Base-by-base conservation (phyloP, 2,888 invertebrate species). In the Sarcophaga rosellei region DNA sequence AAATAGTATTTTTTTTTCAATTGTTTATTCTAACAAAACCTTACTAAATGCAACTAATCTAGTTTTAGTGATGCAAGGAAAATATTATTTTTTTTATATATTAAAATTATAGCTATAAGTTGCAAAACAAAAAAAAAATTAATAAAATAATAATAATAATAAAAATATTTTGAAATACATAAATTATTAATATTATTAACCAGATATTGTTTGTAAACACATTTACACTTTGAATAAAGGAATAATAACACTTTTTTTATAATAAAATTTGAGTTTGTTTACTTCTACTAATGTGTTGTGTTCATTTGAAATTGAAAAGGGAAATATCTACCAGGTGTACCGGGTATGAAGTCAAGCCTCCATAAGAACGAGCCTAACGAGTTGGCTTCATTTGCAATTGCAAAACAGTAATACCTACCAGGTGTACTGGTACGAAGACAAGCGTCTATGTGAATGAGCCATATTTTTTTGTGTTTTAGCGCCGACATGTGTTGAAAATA, bases 1-100 rank as follows among this genome's bases (percentile, higher is more conserved):
- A 35, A 35, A 35, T 2, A 35, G 35, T 35, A 35, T 35, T 61
- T 76, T 74, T 73, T 76, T 68, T 66, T n/a, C n/a, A 57, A 57
- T 47, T 3, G 12, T 23, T 35, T 10, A 76, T 73, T 77, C 15
- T 61, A 61, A 59, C 3, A 20, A 15, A 77, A 68, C 17, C 21
- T 66, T 74, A 78, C 35, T 81, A 23, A 78, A 81, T 66, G 78
- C 44, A 75, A 82, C 85, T 85, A 72, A 79, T 82, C 61, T 83
- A 76, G 72, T 85, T 72, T 68, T 82, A 82, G 44, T 21, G 23
- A 35, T 23, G 17, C 57, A 62, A 23, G 63, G 20, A 23, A 53
- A 5, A 20, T 8, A 75, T 53, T 57, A 59, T 65, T 47, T 47
- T 57, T 66, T 65, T 47, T 47, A 17, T 53, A 53, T 53, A 53